Percentiles rank a stretch among this genome's conserved stretches.
Evolutionary conservation across 2,113 vertebrate genomes (phyloP).

Genomic region (Malaclemys terrapin): DNA sequence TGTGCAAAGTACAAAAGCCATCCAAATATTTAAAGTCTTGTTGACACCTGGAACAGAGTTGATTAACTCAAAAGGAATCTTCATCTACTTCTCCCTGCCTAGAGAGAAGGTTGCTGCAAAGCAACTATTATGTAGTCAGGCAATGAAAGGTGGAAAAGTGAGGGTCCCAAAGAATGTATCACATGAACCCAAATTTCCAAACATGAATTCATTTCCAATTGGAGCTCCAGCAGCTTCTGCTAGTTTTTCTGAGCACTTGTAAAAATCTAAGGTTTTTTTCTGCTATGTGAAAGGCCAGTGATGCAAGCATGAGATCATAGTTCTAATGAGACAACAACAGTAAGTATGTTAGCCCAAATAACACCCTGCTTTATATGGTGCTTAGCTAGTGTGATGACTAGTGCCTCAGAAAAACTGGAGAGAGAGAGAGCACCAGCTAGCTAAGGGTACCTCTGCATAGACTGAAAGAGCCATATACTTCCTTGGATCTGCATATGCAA

Average conservation of each 20-base stretch:
- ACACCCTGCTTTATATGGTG: not conserved
- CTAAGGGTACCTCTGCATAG: not conserved
- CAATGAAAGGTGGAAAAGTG: fast-evolving
- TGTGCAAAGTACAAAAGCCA: not conserved
- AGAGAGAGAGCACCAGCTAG: not conserved
- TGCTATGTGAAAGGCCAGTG: not conserved
- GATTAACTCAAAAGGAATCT: not conserved
- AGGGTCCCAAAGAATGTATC: not conserved
- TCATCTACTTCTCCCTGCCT: not conserved
- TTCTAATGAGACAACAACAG: not conserved
- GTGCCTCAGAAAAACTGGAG: not conserved
- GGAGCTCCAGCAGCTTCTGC: not conserved
- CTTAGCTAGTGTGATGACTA: not conserved
- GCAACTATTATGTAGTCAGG: not conserved
- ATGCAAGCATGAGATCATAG: not conserved
- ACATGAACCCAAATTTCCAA: not conserved
- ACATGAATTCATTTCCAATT: not conserved
- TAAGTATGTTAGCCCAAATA: not conserved
- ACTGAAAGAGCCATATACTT: not conserved
- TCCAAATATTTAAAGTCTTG: not conserved
- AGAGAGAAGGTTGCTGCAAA: not conserved
- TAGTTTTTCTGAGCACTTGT: not conserved
- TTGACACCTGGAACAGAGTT: not conserved
- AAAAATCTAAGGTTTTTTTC: not conserved
- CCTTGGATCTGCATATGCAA: not conserved